A percentile compares a stretch with the other conserved stretches of the same genome.
Conservation (phyloP, 1,140 invertebrate genomes). For the Parasteatoda tepidariorum region DNA sequence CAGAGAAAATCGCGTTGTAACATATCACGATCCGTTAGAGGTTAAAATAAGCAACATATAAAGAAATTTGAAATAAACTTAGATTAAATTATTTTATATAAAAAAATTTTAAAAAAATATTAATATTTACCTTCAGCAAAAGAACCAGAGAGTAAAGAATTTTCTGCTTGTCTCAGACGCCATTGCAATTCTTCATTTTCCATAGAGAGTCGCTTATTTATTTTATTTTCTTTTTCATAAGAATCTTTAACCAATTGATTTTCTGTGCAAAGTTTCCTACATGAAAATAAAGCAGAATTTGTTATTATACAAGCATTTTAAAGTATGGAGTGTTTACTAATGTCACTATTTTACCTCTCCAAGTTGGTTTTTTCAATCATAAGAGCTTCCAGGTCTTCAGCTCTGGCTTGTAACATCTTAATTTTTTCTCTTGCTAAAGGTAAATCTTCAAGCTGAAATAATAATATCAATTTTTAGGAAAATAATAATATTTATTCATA, state of each 20-base stretch:
- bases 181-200: conserved; percentile 89
- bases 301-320: background rate
- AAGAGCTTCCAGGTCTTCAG: conserved; percentile 78
- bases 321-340: background rate
- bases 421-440: conserved; percentile 69
- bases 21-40: no score
- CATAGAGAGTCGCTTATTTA: conserved; percentile 80
- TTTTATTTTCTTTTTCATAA: conserved; percentile 78
- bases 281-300: background rate
- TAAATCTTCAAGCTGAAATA: conserved; percentile 70
- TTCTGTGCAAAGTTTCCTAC: conserved; percentile 69
- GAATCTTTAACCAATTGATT: conserved; percentile 79
- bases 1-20: no score
- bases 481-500: background rate
- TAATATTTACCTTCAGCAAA: conserved; percentile 13
- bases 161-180: conserved; percentile 73
- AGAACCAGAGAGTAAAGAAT: conserved; percentile 26
- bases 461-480: background rate
- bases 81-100: no score
- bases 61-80: no score
- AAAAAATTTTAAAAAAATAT: background rate
- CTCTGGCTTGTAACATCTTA: conserved; percentile 74
- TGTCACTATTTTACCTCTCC: conserved; percentile 45
- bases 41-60: no score
- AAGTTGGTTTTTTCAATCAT: conserved; percentile 72